Evolutionary conservation across 2,113 vertebrate genomes (phyloP).

Genomic region (Lepus europaeus): DNA sequence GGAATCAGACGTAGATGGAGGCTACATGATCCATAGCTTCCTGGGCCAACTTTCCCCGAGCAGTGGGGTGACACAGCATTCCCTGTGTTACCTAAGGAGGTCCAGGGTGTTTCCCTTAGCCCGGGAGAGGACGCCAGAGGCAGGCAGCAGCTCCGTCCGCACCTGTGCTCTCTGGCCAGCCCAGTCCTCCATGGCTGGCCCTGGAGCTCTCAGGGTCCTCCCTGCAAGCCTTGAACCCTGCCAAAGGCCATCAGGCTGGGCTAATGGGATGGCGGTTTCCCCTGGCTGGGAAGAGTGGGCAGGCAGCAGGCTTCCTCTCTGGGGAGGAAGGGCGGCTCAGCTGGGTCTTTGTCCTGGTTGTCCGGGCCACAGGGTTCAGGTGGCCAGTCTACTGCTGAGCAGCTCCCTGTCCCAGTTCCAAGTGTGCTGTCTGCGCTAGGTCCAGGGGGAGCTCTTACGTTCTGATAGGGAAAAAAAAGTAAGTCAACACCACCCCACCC

Average conservation of each 20-base stretch:
- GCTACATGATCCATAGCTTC: neutral
- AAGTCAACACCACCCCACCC: constrained; percentile 17
- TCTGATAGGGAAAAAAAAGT: constrained; percentile 69
- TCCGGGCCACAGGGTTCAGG: neutral
- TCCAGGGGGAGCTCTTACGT: constrained; percentile 44
- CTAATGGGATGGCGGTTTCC: constrained; percentile 1
- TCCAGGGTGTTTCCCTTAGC: neutral
- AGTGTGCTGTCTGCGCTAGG: neutral
- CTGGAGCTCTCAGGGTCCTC: constrained; percentile 13
- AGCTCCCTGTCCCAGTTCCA: neutral
- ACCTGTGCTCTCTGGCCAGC: constrained; percentile 14
- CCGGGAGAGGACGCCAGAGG: neutral
- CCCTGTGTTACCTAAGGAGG: neutral
- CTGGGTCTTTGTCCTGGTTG: constrained; percentile 19
- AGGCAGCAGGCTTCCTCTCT: constrained; percentile 1
- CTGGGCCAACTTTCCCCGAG: constrained; percentile 12
- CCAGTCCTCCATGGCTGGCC: neutral
- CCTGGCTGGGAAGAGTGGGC: neutral
- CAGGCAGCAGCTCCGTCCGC: neutral
- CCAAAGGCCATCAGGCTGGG: neutral
- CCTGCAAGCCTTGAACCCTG: neutral
- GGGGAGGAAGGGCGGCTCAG: neutral
- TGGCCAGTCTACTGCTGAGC: neutral
- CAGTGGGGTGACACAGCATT: neutral
- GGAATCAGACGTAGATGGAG: neutral